Percentiles rank a stretch among this genome's conserved stretches.
phyloP scores from a whole-genome alignment of 1,140 invertebrate genomes.

The Bombus ignitus region DNA sequence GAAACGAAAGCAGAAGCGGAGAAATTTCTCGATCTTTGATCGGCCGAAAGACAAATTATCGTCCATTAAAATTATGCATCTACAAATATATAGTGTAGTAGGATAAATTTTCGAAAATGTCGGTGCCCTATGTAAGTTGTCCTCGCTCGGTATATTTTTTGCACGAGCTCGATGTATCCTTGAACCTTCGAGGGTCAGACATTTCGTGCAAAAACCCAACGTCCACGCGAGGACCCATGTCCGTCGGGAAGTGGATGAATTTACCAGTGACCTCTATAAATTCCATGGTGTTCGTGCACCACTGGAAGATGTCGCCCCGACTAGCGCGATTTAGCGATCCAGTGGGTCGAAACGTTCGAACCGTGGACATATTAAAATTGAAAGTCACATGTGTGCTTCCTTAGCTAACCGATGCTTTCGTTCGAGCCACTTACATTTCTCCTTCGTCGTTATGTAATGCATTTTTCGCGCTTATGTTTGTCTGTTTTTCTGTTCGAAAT shows the following conservation, averaged over 20 bases:
- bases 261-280: constrained; percentile 10
- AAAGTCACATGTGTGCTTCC: constrained; percentile 11
- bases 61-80: neutral
- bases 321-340: neutral
- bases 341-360: neutral
- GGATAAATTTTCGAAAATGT: neutral
- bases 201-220: neutral
- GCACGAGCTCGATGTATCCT: neutral
- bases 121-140: neutral
- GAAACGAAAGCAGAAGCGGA: neutral
- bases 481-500: neutral
- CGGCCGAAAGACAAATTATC: constrained; percentile 4
- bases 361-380: neutral
- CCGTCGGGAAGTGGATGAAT: neutral
- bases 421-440: neutral
- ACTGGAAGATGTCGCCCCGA: neutral
- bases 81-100: too few relatives aligned
- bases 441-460: neutral
- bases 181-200: neutral
- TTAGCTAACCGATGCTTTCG: neutral
- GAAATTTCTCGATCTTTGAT: constrained; percentile 9
- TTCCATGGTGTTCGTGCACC: neutral
- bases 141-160: neutral
- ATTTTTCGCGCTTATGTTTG: neutral
- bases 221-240: neutral